phyloP scores from a whole-genome alignment of 1,140 invertebrate species.

The Ruditapes philippinarum region DNA sequence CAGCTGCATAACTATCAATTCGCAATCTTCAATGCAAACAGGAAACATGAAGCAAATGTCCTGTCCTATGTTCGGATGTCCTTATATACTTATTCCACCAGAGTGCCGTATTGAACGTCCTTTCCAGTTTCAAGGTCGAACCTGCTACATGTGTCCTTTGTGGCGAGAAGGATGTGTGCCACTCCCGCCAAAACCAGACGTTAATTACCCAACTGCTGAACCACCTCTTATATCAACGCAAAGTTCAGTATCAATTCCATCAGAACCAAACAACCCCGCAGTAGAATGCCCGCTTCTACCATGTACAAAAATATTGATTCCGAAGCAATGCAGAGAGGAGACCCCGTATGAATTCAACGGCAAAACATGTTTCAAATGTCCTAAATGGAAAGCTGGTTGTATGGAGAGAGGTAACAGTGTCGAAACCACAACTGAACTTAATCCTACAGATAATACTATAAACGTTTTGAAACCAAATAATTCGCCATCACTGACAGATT shows the following conservation, averaged over 20 bases:
- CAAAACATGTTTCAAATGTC: conserved; percentile 46
- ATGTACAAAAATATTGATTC: conserved; percentile 45
- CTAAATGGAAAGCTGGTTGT: conserved; percentile 59
- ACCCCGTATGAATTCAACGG: conserved; percentile 7
- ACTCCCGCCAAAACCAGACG: background rate
- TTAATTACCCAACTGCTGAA: background rate
- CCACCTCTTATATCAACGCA: background rate
- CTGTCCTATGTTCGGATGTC: conserved; percentile 50
- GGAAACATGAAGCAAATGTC: background rate
- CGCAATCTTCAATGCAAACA: background rate
- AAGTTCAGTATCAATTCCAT: background rate
- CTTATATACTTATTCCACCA: conserved; percentile 35
- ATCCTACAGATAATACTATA: background rate
- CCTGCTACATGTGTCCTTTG: conserved; percentile 51
- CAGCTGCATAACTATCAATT: background rate
- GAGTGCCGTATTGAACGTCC: conserved; percentile 45
- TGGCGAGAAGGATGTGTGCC: conserved; percentile 54
- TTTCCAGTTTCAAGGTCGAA: conserved; percentile 3
- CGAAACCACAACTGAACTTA: background rate
- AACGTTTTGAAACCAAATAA: background rate
- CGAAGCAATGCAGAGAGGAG: conserved; percentile 22
- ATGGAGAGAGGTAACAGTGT: background rate
- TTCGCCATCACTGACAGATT: background rate
- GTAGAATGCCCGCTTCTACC: conserved; percentile 25
- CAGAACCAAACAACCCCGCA: background rate